A percentile compares a stretch with the other conserved stretches of the same genome.
Evolutionary conservation across 2,797 vertebrate genomes (phyloP).

Genomic region (Tokudaia muenninki): DNA sequence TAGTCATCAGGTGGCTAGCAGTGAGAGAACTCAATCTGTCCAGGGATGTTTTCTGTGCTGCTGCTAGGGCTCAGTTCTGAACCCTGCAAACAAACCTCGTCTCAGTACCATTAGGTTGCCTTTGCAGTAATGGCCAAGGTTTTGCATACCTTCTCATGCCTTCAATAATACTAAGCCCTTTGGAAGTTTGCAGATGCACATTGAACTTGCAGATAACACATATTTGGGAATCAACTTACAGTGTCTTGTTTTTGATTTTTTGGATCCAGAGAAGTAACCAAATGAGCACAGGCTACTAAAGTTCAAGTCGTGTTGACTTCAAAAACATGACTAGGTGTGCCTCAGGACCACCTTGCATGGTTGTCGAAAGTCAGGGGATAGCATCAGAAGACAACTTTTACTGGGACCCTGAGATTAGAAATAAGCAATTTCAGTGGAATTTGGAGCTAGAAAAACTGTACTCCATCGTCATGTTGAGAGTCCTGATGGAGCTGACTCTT

Average conservation of each 20-base stretch:
- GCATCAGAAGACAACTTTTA: constrained; percentile 26
- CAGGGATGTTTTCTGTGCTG: constrained; percentile 8
- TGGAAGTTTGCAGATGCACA: constrained; percentile 82
- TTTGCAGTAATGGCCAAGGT: constrained; percentile 81
- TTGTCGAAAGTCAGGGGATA: not conserved
- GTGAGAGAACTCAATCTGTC: constrained; percentile 61
- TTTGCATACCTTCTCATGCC: constrained; percentile 81
- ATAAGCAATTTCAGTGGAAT: not conserved
- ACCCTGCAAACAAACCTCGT: constrained; percentile 39
- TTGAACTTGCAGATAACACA: constrained; percentile 72
- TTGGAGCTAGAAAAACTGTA: not conserved
- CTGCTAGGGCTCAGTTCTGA: constrained; percentile 72
- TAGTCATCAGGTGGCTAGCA: constrained; percentile 53
- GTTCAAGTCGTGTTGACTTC: not conserved
- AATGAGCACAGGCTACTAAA: not conserved
- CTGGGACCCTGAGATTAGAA: not conserved
- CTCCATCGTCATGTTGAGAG: not conserved
- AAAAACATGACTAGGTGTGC: not conserved
- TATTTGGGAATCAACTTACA: constrained; percentile 83
- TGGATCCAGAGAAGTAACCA: not conserved
- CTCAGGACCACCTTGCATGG: not conserved
- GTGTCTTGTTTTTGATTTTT: constrained; percentile 78
- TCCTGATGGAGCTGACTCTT: not conserved
- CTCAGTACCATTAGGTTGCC: constrained; percentile 80
- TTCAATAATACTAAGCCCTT: constrained; percentile 83